Evolutionary conservation across 1,140 invertebrate genomes (phyloP).

Genomic region (Musca vetustissima): DNA sequence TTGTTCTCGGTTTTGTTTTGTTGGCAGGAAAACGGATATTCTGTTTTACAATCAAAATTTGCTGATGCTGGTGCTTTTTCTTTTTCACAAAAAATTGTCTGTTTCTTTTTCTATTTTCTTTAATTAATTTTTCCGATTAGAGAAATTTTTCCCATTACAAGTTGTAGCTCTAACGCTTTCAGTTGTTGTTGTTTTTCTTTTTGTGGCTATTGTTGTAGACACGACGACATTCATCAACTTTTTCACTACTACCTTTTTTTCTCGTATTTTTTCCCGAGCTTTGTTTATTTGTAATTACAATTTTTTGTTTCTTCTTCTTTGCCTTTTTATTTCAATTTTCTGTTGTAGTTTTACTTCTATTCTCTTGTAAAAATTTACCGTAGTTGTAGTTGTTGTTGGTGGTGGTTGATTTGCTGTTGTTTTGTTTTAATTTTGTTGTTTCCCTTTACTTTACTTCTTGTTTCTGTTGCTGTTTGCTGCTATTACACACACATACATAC

Average conservation of each 20-base stretch:
- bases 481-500: neutral
- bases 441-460: neutral
- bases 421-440: neutral
- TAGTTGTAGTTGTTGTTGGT: neutral
- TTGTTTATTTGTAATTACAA: constrained; percentile 1
- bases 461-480: neutral
- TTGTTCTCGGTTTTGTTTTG: constrained; percentile 2
- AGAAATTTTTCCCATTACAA: neutral
- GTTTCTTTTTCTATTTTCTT: neutral
- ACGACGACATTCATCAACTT: neutral
- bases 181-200: neutral
- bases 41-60: neutral
- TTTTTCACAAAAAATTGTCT: neutral
- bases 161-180: neutral
- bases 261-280: too few species aligned
- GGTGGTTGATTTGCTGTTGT: constrained; percentile 1
- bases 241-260: neutral
- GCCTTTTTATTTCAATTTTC: neutral
- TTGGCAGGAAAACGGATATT: neutral
- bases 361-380: neutral
- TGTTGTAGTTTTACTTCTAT: neutral
- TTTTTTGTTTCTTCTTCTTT: neutral
- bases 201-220: neutral
- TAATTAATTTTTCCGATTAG: neutral
- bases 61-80: neutral